Conservation (phyloP, 2,888 invertebrate species). For the Ceraclea dissimilis region DNA sequence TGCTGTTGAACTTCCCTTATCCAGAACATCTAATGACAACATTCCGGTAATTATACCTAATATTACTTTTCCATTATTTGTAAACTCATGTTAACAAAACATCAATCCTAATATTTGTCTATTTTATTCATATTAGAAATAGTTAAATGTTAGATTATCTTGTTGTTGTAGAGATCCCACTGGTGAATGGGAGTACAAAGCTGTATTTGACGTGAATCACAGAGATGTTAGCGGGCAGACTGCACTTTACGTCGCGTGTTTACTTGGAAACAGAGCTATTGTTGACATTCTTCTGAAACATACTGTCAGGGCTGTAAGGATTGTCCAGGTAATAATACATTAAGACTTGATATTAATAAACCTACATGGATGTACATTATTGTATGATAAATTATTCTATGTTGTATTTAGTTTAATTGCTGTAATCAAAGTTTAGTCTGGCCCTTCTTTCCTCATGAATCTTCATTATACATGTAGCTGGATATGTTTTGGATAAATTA, state of each 20-base stretch:
- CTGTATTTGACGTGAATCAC: conserved; percentile 90
- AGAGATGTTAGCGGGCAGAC: conserved; percentile 86
- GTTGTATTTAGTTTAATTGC: neutral
- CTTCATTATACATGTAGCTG: neutral
- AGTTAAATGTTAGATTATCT: no score
- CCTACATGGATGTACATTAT: neutral
- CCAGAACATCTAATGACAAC: conserved; percentile 60
- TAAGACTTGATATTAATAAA: neutral
- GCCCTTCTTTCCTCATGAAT: neutral
- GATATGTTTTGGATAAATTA: no score
- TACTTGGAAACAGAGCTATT: conserved; percentile 71
- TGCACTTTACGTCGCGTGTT: conserved; percentile 82
- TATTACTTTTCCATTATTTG: neutral
- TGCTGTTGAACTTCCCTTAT: conserved; percentile 75
- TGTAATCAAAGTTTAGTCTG: neutral
- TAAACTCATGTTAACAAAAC: neutral
- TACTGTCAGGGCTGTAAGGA: conserved; percentile 53
- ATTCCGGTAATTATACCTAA: conserved; percentile 40
- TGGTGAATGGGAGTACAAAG: conserved; percentile 73
- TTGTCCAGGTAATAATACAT: conserved; percentile 29
- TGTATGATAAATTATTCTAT: neutral
- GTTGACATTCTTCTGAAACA: conserved; percentile 70
- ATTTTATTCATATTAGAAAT: no score
- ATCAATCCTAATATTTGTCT: no score
- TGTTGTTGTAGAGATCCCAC: conserved; percentile 47